Conservation (phyloP, 2,888 invertebrate genomes). For the Macrophya annulata region DNA sequence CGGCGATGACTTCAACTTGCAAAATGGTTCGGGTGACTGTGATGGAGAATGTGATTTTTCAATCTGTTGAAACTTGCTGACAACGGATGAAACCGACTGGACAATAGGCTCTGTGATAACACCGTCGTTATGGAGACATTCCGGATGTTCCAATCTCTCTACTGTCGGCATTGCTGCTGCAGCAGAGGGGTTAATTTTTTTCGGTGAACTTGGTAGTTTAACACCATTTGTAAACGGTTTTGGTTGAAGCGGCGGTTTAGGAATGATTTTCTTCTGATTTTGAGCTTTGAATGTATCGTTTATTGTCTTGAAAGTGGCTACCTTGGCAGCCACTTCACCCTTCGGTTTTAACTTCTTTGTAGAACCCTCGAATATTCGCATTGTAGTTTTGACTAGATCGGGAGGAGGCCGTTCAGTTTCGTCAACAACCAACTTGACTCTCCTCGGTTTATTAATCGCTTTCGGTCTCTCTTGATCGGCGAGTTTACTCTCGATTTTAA, state of each 20-base stretch:
- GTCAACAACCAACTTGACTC: slow-evolving; percentile 84
- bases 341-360: slow-evolving; percentile 78
- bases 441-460: slow-evolving; percentile 82
- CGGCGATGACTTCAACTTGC: slow-evolving; percentile 74
- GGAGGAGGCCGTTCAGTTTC: slow-evolving; percentile 92
- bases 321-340: slow-evolving; percentile 84
- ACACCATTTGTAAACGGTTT: slow-evolving; percentile 79
- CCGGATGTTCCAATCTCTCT: slow-evolving; percentile 70
- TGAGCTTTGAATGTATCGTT: slow-evolving; percentile 82
- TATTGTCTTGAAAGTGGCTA: slow-evolving; percentile 84
- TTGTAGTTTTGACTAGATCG: slow-evolving; percentile 93
- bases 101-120: slow-evolving; percentile 75
- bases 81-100: slow-evolving; percentile 77
- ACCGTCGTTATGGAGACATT: slow-evolving; percentile 67
- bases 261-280: slow-evolving; percentile 76
- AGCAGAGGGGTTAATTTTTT: slow-evolving; percentile 68
- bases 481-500: slow-evolving; percentile 75
- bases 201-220: slow-evolving; percentile 76
- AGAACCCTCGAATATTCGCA: slow-evolving; percentile 89
- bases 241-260: slow-evolving; percentile 80
- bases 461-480: slow-evolving; percentile 76
- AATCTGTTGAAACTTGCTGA: slow-evolving; percentile 77
- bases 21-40: slow-evolving; percentile 73
- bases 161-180: slow-evolving; percentile 65
- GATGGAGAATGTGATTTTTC: slow-evolving; percentile 74